Evolutionary conservation across 2,113 vertebrate genomes (phyloP), one percentile per base, ranked within the genome.

Genomic region (Dasyurus viverrinus): DNA sequence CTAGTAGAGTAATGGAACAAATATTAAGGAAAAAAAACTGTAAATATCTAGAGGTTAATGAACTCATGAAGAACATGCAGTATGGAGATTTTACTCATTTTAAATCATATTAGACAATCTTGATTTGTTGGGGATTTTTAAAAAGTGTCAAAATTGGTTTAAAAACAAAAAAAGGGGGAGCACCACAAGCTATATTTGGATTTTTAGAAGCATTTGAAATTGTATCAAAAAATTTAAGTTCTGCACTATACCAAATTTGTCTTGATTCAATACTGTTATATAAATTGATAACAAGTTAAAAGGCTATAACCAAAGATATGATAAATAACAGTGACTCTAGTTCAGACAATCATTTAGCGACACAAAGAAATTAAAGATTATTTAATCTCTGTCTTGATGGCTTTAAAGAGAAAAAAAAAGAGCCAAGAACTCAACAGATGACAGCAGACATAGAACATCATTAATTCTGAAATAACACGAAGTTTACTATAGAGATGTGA

Each of bases 1-100:
- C 55, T 53, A 95, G 54, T 94, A 90, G 93, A 96, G 92, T 94
- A 96, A 96, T 54, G 91, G 90, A 93, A 97, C 19, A 93, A 95
- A 96, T 89, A 93, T 42, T 93, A 93, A 95, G 90, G 9, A 50
- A 42, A 95, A 95, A 95, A 93, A 94, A 55, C 47, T 60, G 42
- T 42, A 94, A 53, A 89, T 6, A 95, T 89, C 90, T 76, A 89
- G n/a, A 94, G 27, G 54, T 94, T 91, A 89, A 91, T 89, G 92
- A 54, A n/a, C 48, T 96, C 93, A 92, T 48, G n/a, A 96, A 90
- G 19, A 91, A 54, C 5, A 92, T 5, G 52, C n/a, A 68, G 22
- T 50, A 90, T 26, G 14, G 14, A 95, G 36, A 60, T n/a, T 93
- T 89, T 30, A 42, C 90, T 94, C 90, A 89, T 91, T 92, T 96